Evolutionary conservation across 2,797 vertebrate species (phyloP), one percentile per base, ranked within the genome.

Genomic region (Muscicapa comitata): DNA sequence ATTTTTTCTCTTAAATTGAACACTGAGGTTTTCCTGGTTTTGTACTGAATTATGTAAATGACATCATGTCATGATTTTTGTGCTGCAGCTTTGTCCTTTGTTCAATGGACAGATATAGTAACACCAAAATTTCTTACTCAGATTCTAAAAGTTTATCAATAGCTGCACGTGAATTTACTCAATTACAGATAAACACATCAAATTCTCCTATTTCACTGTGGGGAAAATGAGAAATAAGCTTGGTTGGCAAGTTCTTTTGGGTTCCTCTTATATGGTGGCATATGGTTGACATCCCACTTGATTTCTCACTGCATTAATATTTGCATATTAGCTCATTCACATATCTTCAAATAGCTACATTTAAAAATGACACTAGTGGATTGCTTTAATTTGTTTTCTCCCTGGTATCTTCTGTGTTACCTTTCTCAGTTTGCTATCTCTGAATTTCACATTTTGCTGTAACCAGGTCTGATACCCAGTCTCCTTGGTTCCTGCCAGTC

Each of bases 221-320:
- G 59, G 50, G 40, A 54, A 87, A 81, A 78, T 53, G 20, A 89
- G 71, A 91, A 63, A 29, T 45, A 78, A 75, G 57, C 17, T 65
- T 75, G 37, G 21, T 63, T 81, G 54, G 37, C 40, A 78, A 78
- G n/a, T 75, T 84, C 33, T 89, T 84, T 43, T 67, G 47, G 54
- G 63, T 24, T 89, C 14, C 29, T 93, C 42, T 81, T 40, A 35
- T 53, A 38, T 2, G 3, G 37, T 74, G 74, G 33, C 88, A 74
- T 91, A 71, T 85, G 78, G 71, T 31, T 95, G 78, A 81, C 66
- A 72, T 85, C 82, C 88, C 58, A 82, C 78, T 93, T 91, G 40
- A 51, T 84, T 94, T 84, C 81, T 74, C 31, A 53, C 58, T 87
- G 45, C 80, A 63, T 91, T 93, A 74, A 57, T 93, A 89, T 81